These are phyloP conservation scores for Drosophila kanekoi DNA, from an alignment of 2,888 invertebrate genomes.

Conservation along the genomic window DNA sequence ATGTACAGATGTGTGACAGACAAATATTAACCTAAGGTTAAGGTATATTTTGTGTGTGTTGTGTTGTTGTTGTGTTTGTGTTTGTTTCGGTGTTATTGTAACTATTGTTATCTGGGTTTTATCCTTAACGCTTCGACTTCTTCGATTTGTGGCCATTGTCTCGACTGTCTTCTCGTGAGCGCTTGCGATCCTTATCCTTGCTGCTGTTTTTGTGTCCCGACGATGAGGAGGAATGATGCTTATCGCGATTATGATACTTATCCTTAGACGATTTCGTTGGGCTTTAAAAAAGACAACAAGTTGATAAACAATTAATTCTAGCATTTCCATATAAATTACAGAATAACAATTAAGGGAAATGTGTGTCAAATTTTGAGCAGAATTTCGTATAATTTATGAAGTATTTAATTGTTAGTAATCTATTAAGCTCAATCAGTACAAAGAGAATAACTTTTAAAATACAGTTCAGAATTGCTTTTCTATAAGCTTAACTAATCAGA, in stretches of 20 bases:
- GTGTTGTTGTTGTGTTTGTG: conserved; percentile 5
- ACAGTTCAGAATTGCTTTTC: neutral
- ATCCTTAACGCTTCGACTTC: conserved; percentile 86
- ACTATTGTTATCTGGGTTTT: conserved; percentile 23
- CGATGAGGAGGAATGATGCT: conserved; percentile 83
- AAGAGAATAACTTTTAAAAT: neutral
- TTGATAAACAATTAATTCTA: neutral
- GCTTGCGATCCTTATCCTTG: conserved; percentile 87
- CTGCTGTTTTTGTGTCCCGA: conserved; percentile 83
- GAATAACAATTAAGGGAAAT: neutral
- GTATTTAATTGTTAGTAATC: conserved; percentile 4
- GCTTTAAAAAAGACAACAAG: conserved; percentile 54
- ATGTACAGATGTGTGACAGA: conserved; percentile 44
- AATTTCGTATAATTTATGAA: conserved; percentile 56
- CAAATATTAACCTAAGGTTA: conserved; percentile 39
- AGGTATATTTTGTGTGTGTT: conserved; percentile 27
- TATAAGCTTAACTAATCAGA: neutral
- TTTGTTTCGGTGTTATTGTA: conserved; percentile 15
- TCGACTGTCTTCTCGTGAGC: conserved; percentile 91
- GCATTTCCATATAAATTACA: neutral
- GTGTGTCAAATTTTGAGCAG: conserved; percentile 25
- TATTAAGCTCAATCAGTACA: neutral
- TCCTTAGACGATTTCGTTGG: conserved; percentile 83
- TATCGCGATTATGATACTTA: conserved; percentile 83
- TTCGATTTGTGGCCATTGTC: conserved; percentile 89